phyloP scores from a whole-genome alignment of 2,888 invertebrate species.

The Amphipyra tragopoginis region DNA sequence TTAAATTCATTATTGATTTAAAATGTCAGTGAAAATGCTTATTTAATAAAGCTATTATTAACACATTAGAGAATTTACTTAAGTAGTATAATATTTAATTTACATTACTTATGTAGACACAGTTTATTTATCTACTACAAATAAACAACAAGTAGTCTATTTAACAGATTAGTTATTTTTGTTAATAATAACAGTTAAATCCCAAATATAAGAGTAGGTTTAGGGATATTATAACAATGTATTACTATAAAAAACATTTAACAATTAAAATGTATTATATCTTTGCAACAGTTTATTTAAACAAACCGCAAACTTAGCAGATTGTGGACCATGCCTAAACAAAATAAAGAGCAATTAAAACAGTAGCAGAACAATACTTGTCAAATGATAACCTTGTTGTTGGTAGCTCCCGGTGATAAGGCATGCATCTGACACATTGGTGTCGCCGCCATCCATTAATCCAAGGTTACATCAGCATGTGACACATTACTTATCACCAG shows the following conservation, averaged over 20 bases:
- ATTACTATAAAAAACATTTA: too few species aligned
- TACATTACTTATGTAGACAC: background rate
- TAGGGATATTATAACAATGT: background rate
- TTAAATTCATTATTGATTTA: background rate
- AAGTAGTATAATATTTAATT: too few species aligned
- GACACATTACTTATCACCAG: constrained; percentile 32
- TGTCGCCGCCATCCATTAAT: constrained; percentile 53
- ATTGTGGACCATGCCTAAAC: too few species aligned
- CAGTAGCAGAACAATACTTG: constrained; percentile 30
- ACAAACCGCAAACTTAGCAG: background rate
- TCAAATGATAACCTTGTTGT: constrained; percentile 54
- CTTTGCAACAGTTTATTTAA: background rate
- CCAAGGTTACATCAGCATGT: constrained; percentile 55
- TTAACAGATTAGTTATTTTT: background rate
- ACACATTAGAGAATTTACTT: background rate
- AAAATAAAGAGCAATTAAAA: constrained; percentile 16
- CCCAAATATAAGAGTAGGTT: background rate
- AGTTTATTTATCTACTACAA: background rate
- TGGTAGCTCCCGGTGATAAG: constrained; percentile 57
- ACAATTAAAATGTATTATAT: background rate
- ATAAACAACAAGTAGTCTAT: background rate
- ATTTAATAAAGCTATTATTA: background rate
- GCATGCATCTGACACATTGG: constrained; percentile 54
- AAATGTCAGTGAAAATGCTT: background rate
- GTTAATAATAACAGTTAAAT: background rate